Conservation (phyloP, 23 tunicate genomes). For the Diplosoma virens region DNA sequence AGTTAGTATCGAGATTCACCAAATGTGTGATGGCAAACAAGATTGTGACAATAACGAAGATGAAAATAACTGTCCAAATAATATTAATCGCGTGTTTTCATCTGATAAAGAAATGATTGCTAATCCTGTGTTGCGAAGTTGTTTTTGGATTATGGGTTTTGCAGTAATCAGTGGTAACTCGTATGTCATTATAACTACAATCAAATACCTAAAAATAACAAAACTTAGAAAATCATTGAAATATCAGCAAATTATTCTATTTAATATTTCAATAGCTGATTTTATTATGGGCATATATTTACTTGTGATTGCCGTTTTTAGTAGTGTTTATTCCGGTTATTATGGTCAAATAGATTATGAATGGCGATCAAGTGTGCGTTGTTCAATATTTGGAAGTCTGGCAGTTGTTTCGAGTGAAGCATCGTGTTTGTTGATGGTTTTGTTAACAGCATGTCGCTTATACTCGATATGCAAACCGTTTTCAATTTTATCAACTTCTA, state of each 20-base stretch:
- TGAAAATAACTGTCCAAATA: conserved; percentile 44
- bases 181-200: conserved; percentile 32
- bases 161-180: conserved; percentile 46
- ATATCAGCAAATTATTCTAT: conserved; percentile 40
- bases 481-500: no score
- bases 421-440: conserved; percentile 43
- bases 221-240: background rate
- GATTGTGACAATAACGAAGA: conserved; percentile 61
- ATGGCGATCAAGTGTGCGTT: conserved; percentile 51
- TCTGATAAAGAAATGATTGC: conserved; percentile 53
- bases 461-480: no score
- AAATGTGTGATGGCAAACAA: conserved; percentile 31
- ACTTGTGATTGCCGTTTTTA: conserved; percentile 31
- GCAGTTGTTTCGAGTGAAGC: conserved; percentile 61
- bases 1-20: background rate
- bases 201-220: background rate
- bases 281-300: conserved; percentile 70
- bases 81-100: no score
- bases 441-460: no score
- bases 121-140: background rate
- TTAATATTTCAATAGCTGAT: conserved; percentile 64
- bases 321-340: conserved; percentile 12
- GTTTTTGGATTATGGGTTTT: conserved; percentile 63
- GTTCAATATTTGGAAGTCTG: conserved; percentile 35
- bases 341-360: conserved; percentile 41